Conservation (phyloP, 2,888 invertebrate species). For the Lissocephala sabroskyi region DNA sequence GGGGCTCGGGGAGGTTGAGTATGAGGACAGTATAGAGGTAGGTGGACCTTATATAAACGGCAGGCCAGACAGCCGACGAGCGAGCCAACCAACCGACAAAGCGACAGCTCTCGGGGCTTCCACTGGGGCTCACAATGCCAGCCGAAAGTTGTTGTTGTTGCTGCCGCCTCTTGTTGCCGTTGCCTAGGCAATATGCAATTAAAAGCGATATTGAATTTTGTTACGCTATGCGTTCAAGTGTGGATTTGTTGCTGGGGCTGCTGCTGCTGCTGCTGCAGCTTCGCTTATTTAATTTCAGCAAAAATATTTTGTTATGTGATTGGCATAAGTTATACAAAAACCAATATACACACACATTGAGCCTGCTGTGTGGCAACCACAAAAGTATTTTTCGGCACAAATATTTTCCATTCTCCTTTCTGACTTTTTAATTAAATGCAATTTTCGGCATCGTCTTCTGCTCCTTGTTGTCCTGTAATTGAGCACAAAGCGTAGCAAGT, state of each 20-base stretch:
- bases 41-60: slow-evolving; percentile 51
- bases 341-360: too few relatives aligned
- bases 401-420: slow-evolving; percentile 6
- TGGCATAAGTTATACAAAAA: slow-evolving; percentile 50
- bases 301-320: slow-evolving; percentile 57
- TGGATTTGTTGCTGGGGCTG: slow-evolving; percentile 31
- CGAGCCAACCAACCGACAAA: not conserved
- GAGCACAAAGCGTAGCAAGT: slow-evolving; percentile 4
- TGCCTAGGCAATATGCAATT: slow-evolving; percentile 54
- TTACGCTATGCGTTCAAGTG: slow-evolving; percentile 57
- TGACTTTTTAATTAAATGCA: slow-evolving; percentile 29
- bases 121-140: slow-evolving; percentile 61
- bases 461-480: too few relatives aligned
- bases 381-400: not conserved
- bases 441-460: too few relatives aligned
- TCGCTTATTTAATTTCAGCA: slow-evolving; percentile 59
- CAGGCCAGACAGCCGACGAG: slow-evolving; percentile 23
- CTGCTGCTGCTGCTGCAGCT: slow-evolving; percentile 17
- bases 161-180: slow-evolving; percentile 4
- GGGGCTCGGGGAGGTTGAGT: too few relatives aligned
- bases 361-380: too few relatives aligned
- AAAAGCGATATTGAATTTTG: slow-evolving; percentile 65
- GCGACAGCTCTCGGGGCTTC: slow-evolving; percentile 43
- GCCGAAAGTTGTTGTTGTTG: slow-evolving; percentile 30
- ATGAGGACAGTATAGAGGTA: too few relatives aligned